A percentile compares a stretch with the other conserved stretches of the same genome.
phyloP scores from a whole-genome alignment of 2,888 invertebrate genomes.

The Junonia oenone region DNA sequence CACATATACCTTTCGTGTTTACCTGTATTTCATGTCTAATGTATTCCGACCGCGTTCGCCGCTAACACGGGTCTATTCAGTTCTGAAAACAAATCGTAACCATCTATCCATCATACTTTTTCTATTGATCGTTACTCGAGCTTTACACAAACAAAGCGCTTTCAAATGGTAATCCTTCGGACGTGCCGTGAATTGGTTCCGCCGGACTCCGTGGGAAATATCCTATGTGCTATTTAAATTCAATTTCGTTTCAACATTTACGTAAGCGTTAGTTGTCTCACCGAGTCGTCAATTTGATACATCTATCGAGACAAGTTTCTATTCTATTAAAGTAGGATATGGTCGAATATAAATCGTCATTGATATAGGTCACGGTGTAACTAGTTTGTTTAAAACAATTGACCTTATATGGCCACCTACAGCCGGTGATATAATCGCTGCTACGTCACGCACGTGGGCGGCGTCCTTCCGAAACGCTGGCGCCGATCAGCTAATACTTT shows the following conservation, averaged over 20 bases:
- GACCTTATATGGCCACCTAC: conserved; percentile 78
- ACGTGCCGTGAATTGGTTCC: conserved; percentile 73
- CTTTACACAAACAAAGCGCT: conserved; percentile 72
- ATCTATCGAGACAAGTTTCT: not conserved
- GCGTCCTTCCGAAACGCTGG: conserved; percentile 59
- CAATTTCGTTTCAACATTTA: conserved; percentile 18
- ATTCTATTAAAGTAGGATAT: conserved; percentile 1
- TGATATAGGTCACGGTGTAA: conserved; percentile 36
- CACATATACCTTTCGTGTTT: conserved; percentile 9
- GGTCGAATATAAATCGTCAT: conserved; percentile 12
- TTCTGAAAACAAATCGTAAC: conserved; percentile 72
- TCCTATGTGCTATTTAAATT: conserved; percentile 25
- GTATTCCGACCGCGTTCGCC: conserved; percentile 66
- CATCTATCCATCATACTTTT: conserved; percentile 72
- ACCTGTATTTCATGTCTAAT: conserved; percentile 39
- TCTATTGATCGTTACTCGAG: conserved; percentile 65
- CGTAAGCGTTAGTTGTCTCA: conserved; percentile 2
- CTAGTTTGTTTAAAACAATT: conserved; percentile 57
- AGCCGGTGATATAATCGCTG: conserved; percentile 72
- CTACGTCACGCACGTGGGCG: conserved; percentile 59
- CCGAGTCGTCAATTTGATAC: not conserved
- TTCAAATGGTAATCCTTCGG: conserved; percentile 72
- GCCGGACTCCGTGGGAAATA: conserved; percentile 64
- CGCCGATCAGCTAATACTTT: conserved; percentile 42
- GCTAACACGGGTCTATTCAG: conserved; percentile 67